A percentile compares a stretch with the other conserved stretches of the same genome.
Evolutionary conservation across 1,140 invertebrate species (phyloP).

Genomic region (Venturia canescens): DNA sequence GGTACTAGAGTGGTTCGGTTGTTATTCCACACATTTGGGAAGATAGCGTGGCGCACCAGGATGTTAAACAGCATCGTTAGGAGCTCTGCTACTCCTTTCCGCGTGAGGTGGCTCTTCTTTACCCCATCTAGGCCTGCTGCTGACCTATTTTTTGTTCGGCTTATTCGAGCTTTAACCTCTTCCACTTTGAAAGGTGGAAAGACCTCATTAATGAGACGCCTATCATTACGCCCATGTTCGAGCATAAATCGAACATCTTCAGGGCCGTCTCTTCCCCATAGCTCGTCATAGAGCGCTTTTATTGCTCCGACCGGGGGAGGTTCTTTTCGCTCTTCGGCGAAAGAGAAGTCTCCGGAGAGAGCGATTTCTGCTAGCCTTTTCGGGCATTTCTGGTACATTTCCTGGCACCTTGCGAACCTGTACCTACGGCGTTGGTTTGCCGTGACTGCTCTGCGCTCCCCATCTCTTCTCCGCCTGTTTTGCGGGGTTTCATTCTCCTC

Average conservation of each 20-base stretch:
- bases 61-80: constrained; percentile 44
- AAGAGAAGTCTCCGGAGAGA: neutral
- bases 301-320: neutral
- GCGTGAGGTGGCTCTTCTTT: constrained; percentile 35
- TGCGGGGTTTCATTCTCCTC: no score
- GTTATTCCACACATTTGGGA: constrained; percentile 53
- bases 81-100: neutral
- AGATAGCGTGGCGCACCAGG: constrained; percentile 25
- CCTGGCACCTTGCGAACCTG: constrained; percentile 38
- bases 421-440: neutral
- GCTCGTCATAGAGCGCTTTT: neutral
- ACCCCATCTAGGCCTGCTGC: constrained; percentile 49
- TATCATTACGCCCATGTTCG: neutral
- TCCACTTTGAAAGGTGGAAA: constrained; percentile 26
- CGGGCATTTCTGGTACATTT: constrained; percentile 34
- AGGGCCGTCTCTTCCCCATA: neutral
- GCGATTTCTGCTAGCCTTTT: constrained; percentile 47
- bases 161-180: constrained; percentile 33
- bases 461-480: neutral
- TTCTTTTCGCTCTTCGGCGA: neutral
- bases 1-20: constrained; percentile 60
- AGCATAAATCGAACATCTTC: no score
- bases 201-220: no score
- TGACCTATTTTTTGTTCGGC: constrained; percentile 12
- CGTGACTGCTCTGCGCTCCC: neutral